Evolutionary conservation across 1,140 invertebrate genomes (phyloP).

Genomic region (Frieseomelitta varia): DNA sequence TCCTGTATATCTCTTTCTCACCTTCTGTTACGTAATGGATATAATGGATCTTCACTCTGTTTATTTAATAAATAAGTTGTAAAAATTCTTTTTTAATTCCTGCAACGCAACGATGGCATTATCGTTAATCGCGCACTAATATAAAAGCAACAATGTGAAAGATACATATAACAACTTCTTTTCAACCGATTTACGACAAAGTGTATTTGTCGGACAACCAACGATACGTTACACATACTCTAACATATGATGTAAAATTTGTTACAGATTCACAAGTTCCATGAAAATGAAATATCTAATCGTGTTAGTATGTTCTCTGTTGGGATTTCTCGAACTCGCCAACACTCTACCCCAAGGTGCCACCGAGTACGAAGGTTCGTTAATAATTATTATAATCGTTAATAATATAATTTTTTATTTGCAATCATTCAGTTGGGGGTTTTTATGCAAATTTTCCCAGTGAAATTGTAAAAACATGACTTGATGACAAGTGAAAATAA

Average conservation of each 20-base stretch:
- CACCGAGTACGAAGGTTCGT: slow-evolving; percentile 64
- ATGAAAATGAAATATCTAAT: slow-evolving; percentile 45
- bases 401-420: neutral
- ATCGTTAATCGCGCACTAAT: neutral
- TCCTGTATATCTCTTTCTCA: too few relatives aligned
- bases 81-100: neutral
- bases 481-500: too few relatives aligned
- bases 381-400: too few relatives aligned
- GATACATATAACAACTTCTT: neutral
- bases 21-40: neutral
- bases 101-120: neutral
- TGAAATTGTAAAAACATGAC: too few relatives aligned
- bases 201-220: neutral
- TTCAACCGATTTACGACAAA: neutral
- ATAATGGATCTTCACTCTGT: neutral
- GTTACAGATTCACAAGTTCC: slow-evolving; percentile 29
- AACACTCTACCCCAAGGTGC: slow-evolving; percentile 45
- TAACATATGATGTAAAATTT: neutral
- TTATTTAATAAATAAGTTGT: neutral
- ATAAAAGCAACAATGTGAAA: neutral
- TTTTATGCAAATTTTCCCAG: neutral
- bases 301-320: slow-evolving; percentile 41
- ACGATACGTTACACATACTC: neutral
- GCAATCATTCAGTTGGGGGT: neutral
- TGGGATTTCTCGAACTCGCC: slow-evolving; percentile 8